phyloP scores from a whole-genome alignment of 2,113 vertebrate species.

The Amphiprion ocellaris region DNA sequence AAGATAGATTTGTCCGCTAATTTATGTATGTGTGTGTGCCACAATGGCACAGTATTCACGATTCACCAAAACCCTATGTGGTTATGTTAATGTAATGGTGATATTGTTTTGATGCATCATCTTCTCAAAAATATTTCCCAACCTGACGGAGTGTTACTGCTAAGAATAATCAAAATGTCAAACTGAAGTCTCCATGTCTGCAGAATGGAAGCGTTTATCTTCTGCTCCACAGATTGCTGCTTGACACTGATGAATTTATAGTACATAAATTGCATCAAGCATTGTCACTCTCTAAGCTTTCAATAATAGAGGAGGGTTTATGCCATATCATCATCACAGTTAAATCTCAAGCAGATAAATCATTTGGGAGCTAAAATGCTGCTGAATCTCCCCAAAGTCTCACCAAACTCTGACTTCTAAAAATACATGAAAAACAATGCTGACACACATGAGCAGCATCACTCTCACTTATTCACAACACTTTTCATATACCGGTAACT shows the following conservation, averaged over 20 bases:
- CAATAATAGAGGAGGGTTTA: constrained; percentile 17
- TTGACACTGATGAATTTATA: constrained; percentile 28
- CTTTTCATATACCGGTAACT: constrained; percentile 35
- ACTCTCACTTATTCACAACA: background rate
- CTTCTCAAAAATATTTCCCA: too few relatives aligned
- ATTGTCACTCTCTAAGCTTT: constrained; percentile 20
- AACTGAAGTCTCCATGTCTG: background rate
- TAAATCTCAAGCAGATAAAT: constrained; percentile 44
- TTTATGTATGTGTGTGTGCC: too few relatives aligned
- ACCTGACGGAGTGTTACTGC: constrained; percentile 12
- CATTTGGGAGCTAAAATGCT: constrained; percentile 25
- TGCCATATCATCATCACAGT: constrained; percentile 36
- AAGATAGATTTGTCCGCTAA: too few relatives aligned
- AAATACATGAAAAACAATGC: constrained; percentile 22
- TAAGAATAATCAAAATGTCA: constrained; percentile 19
- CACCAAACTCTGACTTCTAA: constrained; percentile 27
- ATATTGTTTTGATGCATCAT: too few relatives aligned
- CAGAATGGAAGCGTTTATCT: constrained; percentile 20
- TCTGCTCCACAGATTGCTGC: constrained; percentile 36
- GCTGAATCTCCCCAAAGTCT: constrained; percentile 35
- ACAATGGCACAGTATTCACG: too few relatives aligned
- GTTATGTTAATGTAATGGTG: too few relatives aligned
- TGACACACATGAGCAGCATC: constrained; percentile 20
- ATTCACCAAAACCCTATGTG: too few relatives aligned
- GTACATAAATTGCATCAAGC: constrained; percentile 30